Evolutionary conservation across 2,888 invertebrate species (phyloP).

Genomic region (Diabrotica balteata): DNA sequence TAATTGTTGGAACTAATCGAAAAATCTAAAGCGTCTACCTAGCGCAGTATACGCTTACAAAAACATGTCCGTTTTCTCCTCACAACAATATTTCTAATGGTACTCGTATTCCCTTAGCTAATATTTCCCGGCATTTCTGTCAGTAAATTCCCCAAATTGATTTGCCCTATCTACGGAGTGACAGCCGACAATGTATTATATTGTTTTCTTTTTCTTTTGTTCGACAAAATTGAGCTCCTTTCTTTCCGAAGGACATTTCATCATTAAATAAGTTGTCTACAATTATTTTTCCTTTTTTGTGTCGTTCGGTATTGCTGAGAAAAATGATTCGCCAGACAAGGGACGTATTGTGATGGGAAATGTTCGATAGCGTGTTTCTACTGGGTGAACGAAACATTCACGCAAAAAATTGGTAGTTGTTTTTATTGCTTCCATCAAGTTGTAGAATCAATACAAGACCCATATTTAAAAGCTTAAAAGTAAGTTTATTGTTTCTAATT

Average conservation of each 20-base stretch:
- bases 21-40: too few species aligned
- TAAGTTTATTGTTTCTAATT: too few species aligned
- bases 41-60: not conserved
- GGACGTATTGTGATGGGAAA: conserved; percentile 5
- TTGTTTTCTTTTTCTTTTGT: conserved; percentile 51
- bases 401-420: too few species aligned
- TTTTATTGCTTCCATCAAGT: too few species aligned
- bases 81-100: not conserved
- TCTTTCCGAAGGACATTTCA: conserved; percentile 40
- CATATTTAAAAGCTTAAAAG: too few species aligned
- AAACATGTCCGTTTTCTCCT: not conserved
- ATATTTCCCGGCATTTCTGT: conserved; percentile 32
- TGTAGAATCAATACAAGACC: too few species aligned
- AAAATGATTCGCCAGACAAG: conserved; percentile 11
- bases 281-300: conserved; percentile 41
- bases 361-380: conserved; percentile 9
- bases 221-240: conserved; percentile 49
- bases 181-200: conserved; percentile 52
- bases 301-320: conserved; percentile 10
- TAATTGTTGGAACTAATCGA: too few species aligned
- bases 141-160: conserved; percentile 50
- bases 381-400: not conserved
- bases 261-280: conserved; percentile 45
- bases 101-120: not conserved
- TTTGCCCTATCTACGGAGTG: conserved; percentile 49